Base-by-base conservation (phyloP, 2,797 vertebrate genomes). In the Dryobates pubescens region DNA sequence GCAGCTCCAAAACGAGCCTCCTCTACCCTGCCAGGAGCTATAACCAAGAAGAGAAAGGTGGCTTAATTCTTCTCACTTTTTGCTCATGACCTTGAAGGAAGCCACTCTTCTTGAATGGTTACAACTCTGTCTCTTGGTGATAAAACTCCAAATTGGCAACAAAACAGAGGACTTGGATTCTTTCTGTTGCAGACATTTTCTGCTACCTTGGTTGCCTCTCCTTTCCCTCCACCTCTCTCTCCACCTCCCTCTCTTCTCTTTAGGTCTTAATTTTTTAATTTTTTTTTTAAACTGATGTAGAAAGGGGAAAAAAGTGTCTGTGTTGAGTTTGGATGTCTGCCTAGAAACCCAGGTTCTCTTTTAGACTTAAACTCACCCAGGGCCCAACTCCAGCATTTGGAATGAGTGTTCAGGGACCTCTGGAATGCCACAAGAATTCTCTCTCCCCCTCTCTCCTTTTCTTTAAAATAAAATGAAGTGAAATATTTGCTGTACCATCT, bases 371-470 rank as follows among this genome's bases (percentile, higher is more conserved):
- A 95, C 75, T 96, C 95, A 95, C 97, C 95, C 91, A 56, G 94
- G 96, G 96, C 95, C 95, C 95, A 96, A 93, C 88, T 96, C 86
- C 2, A 27, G 96, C 96, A 97, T 98, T 97, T 95, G 94, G 88
- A 91, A 91, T 90, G 96, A 97, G 97, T 97, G 96, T 97, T 97
- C 94, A 95, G 97, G 95, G 97, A 97, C 96, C 81, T 96, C 78
- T 87, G 82, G 97, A 98, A 98, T 98, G 97, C 97, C 97, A 94
- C 96, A 98, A 96, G 97, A 97, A 98, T 97, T 97, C 95, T 95
- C 86, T 96, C 90, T 87, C 87, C 82, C 89, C 68, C 82, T 91
- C 93, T 93, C 95, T 93, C 85, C 85, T 94, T 97, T 96, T 96
- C 96, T 96, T 95, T 97, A 97, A 97, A 98, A 97, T 96, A 97